These are phyloP conservation scores for Phalera bucephala DNA, from an alignment of 2,888 invertebrate genomes.

Conservation along the genomic window DNA sequence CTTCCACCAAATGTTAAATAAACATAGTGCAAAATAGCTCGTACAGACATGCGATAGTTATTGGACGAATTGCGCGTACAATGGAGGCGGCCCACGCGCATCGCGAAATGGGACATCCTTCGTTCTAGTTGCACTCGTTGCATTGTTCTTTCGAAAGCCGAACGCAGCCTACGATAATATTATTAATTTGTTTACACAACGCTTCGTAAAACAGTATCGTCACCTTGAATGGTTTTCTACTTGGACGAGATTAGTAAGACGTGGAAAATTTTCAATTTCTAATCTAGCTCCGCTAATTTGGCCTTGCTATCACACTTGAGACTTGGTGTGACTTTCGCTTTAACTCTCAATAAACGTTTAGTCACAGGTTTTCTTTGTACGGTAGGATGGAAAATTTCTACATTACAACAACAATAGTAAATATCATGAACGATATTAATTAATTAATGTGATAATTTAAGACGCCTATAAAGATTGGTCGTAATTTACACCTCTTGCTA, in stretches of 20 bases:
- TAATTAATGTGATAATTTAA: too few relatives aligned
- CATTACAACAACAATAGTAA: too few relatives aligned
- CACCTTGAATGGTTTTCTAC: slow-evolving; percentile 17
- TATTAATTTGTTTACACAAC: slow-evolving; percentile 30
- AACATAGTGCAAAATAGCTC: slow-evolving; percentile 4
- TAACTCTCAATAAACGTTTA: too few relatives aligned
- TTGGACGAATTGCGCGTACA: slow-evolving; percentile 31
- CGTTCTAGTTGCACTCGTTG: slow-evolving; percentile 42
- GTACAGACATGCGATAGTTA: slow-evolving; percentile 20
- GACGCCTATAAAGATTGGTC: too few relatives aligned
- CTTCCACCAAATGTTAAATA: background rate
- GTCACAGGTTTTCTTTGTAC: too few relatives aligned
- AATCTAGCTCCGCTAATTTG: background rate
- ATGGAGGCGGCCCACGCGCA: slow-evolving; percentile 42
- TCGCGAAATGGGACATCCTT: slow-evolving; percentile 60
- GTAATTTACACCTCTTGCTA: too few relatives aligned
- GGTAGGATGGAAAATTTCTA: background rate
- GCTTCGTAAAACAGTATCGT: slow-evolving; percentile 6
- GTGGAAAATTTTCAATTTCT: slow-evolving; percentile 6
- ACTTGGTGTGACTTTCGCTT: too few relatives aligned
- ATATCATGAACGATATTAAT: too few relatives aligned
- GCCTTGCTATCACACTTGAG: too few relatives aligned
- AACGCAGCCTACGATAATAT: slow-evolving; percentile 31
- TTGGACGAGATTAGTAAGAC: slow-evolving; percentile 12
- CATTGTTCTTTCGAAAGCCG: slow-evolving; percentile 40